These are phyloP conservation scores for human DNA, from an alignment of 2,113 vertebrate species.

Conservation along the genomic window GRCh38 chr14:39119501-39120000, in stretches of 20 bases:
- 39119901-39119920: not conserved
- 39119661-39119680: not conserved
- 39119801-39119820: not conserved
- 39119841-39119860: too few relatives aligned
- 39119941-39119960: not conserved
- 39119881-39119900: not conserved
- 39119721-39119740: not conserved
- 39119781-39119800: not conserved
- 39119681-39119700: not conserved
- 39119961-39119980: not conserved
- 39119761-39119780: not conserved
- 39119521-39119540: conserved; percentile 10
- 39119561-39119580: not conserved
- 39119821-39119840: not conserved
- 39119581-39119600: not conserved
- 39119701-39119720: not conserved
- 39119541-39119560: not conserved
- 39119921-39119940: not conserved
- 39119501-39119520: not conserved
- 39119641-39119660: not conserved
- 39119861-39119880: not conserved
- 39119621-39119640: not conserved
- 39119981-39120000: not conserved
- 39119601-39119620: conserved; percentile 37
- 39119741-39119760: not conserved